phyloP scores from a whole-genome alignment of 2,113 vertebrate genomes.

The Pseudorectes ferrugineus region DNA sequence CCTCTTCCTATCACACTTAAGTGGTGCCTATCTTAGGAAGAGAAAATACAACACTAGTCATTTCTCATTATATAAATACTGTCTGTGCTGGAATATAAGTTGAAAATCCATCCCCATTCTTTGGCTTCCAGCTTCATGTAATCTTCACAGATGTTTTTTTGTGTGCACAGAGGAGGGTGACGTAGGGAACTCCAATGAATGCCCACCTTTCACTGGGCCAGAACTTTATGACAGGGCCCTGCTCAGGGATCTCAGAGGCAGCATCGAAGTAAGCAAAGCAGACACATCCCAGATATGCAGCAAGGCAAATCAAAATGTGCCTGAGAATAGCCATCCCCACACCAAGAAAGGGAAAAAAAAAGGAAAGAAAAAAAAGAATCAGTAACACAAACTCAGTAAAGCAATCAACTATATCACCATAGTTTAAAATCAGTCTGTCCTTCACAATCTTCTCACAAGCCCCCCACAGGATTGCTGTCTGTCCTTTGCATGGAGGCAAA shows the following conservation, averaged over 20 bases:
- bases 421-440: neutral
- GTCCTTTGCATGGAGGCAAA: neutral
- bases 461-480: rapidly evolving
- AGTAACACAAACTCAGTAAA: neutral
- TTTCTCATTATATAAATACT: neutral
- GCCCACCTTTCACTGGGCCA: conserved; percentile 99
- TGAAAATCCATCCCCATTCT: neutral
- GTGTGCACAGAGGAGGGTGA: conserved; percentile 87
- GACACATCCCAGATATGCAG: conserved; percentile 93
- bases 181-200: conserved; percentile 93
- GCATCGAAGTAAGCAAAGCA: conserved; percentile 97
- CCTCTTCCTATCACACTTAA: neutral
- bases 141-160: conserved; percentile 89
- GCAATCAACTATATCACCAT: neutral
- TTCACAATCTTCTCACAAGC: neutral
- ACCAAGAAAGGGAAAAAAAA: neutral
- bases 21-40: neutral
- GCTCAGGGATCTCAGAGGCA: conserved; percentile 91
- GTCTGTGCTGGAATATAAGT: neutral
- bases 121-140: conserved; percentile 74
- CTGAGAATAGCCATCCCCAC: conserved; percentile 53
- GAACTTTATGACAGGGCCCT: conserved; percentile 94
- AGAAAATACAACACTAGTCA: neutral
- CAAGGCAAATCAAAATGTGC: conserved; percentile 96
- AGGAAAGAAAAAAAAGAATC: neutral